Base-by-base conservation (phyloP, 2,797 vertebrate genomes). In the Pseudotriccus pelzelni region DNA sequence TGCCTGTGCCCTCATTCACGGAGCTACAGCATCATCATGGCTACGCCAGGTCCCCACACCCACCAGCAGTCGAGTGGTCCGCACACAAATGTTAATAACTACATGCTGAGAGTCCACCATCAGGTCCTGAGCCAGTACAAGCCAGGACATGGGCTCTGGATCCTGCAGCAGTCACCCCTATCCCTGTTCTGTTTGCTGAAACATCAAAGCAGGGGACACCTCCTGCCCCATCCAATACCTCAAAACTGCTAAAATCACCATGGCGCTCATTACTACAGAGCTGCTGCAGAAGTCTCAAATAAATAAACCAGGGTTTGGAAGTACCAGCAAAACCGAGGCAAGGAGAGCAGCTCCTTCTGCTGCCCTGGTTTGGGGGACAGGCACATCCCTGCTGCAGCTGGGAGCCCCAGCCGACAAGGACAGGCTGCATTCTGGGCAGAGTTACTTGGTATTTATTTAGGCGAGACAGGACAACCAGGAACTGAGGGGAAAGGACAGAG, bases 361-460 rank as follows among this genome's bases (percentile, higher is more conserved):
- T 37, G 19, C 34, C 43, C 46, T 44, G n/a, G 13, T 55, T 47
- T 62, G 10, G 30, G 49, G 37, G 28, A 15, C 4, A n/a, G n/a
- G 75, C 6, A 12, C 14, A 28, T 16, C 41, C 24, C 37, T 37
- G 46, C 49, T 28, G 64, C 58, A 46, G 72, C 24, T 22, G 67
- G 20, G 41, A 72, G 25, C 44, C 36, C 66, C 30, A 21, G n/a
- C 2, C 1, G 2, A 58, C 0, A 0, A 66, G 41, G 50, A 62
- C 30, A 14, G n/a, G 41, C 59, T 77, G 59, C 41, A 13, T 25
- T 11, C 2, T 5, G 41, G 36, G 46, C 55, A 79, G 34, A 0
- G 2, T 9, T 37, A 30, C 0, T 18, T 7, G 13, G 62, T 8
- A 8, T 37, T 82, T 46, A 14, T 69, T 5, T 66, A 13, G 44